These are phyloP conservation scores for Protodeltote pygarga DNA, from an alignment of 2,888 invertebrate genomes.

Conservation along the genomic window DNA sequence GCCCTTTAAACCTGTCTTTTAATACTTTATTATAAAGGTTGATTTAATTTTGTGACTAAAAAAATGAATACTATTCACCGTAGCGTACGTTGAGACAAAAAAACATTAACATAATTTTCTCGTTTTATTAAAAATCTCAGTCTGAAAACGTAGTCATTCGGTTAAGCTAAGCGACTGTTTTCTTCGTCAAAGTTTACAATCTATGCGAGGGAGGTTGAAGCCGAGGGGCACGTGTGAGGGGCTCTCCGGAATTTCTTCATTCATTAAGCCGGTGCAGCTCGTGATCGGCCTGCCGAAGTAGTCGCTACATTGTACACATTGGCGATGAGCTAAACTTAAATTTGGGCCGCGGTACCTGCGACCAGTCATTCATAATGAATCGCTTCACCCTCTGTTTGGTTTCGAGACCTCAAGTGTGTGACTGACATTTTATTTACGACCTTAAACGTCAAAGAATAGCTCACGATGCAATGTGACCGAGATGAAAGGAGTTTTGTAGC, in stretches of 20 bases:
- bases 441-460: slow-evolving; percentile 51
- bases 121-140: slow-evolving; percentile 21
- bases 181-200: slow-evolving; percentile 66
- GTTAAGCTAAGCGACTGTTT: slow-evolving; percentile 50
- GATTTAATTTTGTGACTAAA: background rate
- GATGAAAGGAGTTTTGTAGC: slow-evolving; percentile 56
- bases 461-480: slow-evolving; percentile 33
- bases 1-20: too few relatives aligned
- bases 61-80: too few relatives aligned
- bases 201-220: slow-evolving; percentile 63
- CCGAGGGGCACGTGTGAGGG: slow-evolving; percentile 70
- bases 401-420: slow-evolving; percentile 68
- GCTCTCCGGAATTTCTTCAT: slow-evolving; percentile 79
- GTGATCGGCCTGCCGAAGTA: slow-evolving; percentile 79
- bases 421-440: slow-evolving; percentile 73
- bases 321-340: slow-evolving; percentile 81
- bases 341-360: slow-evolving; percentile 77
- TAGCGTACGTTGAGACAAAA: too few relatives aligned
- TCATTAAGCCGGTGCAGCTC: slow-evolving; percentile 79
- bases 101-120: too few relatives aligned
- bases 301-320: slow-evolving; percentile 70
- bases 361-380: slow-evolving; percentile 78
- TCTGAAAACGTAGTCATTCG: slow-evolving; percentile 36
- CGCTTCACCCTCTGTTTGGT: slow-evolving; percentile 75
- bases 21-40: background rate